Percentiles rank a stretch among this genome's conserved stretches.
These are phyloP conservation scores for Phalanger gymnotis DNA, from an alignment of 2,797 vertebrate species.

Conservation along the genomic window DNA sequence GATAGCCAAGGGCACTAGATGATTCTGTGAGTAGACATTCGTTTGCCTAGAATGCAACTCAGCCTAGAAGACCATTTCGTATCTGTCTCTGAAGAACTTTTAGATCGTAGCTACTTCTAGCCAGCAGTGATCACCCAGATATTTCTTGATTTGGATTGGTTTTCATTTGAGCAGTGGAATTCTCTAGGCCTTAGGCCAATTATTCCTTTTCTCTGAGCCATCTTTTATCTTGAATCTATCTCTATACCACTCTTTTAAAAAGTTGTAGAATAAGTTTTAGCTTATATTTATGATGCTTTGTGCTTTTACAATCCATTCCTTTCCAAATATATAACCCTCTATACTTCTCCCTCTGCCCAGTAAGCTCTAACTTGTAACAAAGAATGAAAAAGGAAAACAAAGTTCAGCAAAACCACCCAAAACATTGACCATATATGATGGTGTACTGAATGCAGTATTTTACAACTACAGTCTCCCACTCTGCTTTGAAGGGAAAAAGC, in stretches of 20 bases:
- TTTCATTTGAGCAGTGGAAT: not conserved
- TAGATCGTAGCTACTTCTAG: not conserved
- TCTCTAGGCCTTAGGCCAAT: not conserved
- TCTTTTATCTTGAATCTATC: not conserved
- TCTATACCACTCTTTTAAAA: not conserved
- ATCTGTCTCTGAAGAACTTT: not conserved
- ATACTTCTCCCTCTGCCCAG: not conserved
- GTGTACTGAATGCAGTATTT: not conserved
- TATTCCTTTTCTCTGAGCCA: not conserved
- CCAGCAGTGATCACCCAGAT: not conserved
- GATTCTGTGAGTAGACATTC: not conserved
- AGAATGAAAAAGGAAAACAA: no score
- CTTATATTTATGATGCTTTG: not conserved
- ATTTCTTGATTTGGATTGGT: conserved; percentile 8
- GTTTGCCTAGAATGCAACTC: not conserved
- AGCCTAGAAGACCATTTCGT: not conserved
- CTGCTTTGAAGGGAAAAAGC: not conserved
- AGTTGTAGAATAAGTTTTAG: not conserved
- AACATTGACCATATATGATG: not conserved
- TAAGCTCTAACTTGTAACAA: not conserved
- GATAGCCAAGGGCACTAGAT: not conserved
- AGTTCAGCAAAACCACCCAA: not conserved
- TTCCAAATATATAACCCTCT: not conserved
- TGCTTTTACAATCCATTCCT: not conserved
- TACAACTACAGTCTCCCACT: not conserved